Base-by-base conservation (phyloP, 2,797 vertebrate genomes). In the Ctenochaetus hawaiiensis region DNA sequence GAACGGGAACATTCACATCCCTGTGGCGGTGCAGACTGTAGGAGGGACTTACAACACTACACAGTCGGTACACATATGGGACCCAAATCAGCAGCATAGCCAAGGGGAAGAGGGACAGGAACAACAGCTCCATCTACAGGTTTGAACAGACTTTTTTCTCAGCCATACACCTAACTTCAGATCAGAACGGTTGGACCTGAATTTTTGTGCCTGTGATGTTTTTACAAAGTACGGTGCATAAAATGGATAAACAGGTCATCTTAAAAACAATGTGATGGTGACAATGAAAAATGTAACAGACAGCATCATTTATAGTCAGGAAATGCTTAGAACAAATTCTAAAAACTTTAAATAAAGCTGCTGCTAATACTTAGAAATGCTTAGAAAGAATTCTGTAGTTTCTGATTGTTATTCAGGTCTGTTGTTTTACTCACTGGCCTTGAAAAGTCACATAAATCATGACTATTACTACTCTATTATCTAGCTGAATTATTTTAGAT, bases 1-100 rank as follows among this genome's bases (percentile, higher is more conserved):
- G 98, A 99, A 99, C 83, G 98, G 98, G 66, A 99, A 99, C 95
- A 97, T 99, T 94, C 98, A 99, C 96, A 99, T 99, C 96, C 98
- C 98, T 56, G 97, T 99, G 92, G 98, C 98, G 13, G 98, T 99
- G 90, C 98, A 99, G 93, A 98, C 98, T 0, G 96, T 99, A 23
- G 97, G 97, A 64, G 98, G 98, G 88, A 96, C 97, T 0, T 99
- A 99, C 90, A 97, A 97, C 93, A 95, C 97, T 1, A 96, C 97
- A 8, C 98, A 99, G 92, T 97, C 98, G 0, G 96, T 99, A 64
- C 98, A 99, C 89, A 98, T 99, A 94, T 99, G 98, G 98, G 98
- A 99, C 93, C 97, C 98, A 0, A 98, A 96, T 87, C 97, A 98
- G 78, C 97, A 98, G 82, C 96, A 96, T 16, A 89, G 92, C 34